A percentile compares a stretch with the other conserved stretches of the same genome.
Evolutionary conservation across 2,888 invertebrate species (phyloP).

Genomic region (Globia sparganii): DNA sequence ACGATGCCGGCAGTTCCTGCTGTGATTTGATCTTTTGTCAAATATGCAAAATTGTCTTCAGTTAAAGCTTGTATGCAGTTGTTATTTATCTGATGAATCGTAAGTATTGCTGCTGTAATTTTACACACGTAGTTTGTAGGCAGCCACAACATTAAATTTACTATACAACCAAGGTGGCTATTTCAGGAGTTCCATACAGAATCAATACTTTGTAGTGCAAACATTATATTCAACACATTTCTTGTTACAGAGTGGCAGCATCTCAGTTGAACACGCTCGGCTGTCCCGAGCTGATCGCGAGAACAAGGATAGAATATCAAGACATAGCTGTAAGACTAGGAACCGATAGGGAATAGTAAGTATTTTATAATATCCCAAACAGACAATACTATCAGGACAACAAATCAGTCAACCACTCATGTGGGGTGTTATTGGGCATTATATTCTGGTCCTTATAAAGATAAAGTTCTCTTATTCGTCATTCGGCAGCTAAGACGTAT

Average conservation of each 20-base stretch:
- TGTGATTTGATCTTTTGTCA: neutral
- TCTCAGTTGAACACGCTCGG: slow-evolving; percentile 99
- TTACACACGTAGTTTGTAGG: too few species aligned
- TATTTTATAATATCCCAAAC: slow-evolving; percentile 66
- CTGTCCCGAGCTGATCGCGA: slow-evolving; percentile 98
- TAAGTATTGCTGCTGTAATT: neutral
- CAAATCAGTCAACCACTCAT: neutral
- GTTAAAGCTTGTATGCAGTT: neutral
- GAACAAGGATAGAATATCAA: slow-evolving; percentile 97
- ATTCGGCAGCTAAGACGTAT: neutral
- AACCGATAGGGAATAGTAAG: slow-evolving; percentile 98
- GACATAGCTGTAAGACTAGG: slow-evolving; percentile 98
- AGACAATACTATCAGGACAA: neutral
- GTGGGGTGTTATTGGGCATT: neutral
- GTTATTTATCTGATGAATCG: neutral
- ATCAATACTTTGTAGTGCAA: neutral
- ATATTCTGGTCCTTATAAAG: neutral
- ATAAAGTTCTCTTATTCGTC: neutral
- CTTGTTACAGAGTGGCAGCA: slow-evolving; percentile 95
- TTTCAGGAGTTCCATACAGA: neutral
- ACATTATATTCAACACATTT: neutral
- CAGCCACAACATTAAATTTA: too few species aligned
- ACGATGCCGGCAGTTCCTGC: neutral
- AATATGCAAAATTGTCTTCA: neutral
- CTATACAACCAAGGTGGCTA: neutral